phyloP scores from a whole-genome alignment of 2,888 invertebrate genomes.

The Limnephilus lunatus region DNA sequence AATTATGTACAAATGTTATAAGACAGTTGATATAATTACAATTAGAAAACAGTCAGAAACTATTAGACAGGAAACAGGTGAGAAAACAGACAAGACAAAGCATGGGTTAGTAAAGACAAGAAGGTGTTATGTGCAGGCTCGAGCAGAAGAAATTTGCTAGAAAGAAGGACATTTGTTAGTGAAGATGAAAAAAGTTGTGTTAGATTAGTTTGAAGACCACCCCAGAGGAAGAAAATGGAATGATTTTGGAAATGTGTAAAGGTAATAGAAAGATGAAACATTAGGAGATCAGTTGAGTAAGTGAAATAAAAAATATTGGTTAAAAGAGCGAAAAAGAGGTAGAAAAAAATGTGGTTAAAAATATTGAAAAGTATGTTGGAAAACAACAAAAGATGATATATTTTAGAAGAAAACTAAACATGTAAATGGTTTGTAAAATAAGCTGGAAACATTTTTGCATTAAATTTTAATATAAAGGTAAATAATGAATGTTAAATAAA shows the following conservation, averaged over 20 bases:
- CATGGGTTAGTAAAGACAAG: conserved; percentile 40
- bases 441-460: too few species aligned
- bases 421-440: too few species aligned
- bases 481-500: background rate
- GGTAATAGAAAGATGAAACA: background rate
- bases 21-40: background rate
- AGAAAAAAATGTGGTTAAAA: background rate
- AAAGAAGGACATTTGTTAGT: conserved; percentile 14
- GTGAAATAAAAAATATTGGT: background rate
- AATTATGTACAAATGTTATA: background rate
- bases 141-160: conserved; percentile 17
- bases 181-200: background rate
- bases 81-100: conserved; percentile 8
- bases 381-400: background rate
- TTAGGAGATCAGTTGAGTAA: background rate
- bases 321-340: background rate
- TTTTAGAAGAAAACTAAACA: background rate
- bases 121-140: conserved; percentile 6
- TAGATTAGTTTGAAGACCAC: background rate
- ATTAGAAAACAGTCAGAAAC: background rate
- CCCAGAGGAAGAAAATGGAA: background rate
- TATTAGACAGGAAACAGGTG: background rate
- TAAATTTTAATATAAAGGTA: background rate
- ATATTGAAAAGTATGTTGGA: background rate
- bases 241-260: background rate